A percentile compares a stretch with the other conserved stretches of the same genome.
Evolutionary conservation across 1,140 invertebrate species (phyloP).

Genomic region (Mesaphorura yosii): DNA sequence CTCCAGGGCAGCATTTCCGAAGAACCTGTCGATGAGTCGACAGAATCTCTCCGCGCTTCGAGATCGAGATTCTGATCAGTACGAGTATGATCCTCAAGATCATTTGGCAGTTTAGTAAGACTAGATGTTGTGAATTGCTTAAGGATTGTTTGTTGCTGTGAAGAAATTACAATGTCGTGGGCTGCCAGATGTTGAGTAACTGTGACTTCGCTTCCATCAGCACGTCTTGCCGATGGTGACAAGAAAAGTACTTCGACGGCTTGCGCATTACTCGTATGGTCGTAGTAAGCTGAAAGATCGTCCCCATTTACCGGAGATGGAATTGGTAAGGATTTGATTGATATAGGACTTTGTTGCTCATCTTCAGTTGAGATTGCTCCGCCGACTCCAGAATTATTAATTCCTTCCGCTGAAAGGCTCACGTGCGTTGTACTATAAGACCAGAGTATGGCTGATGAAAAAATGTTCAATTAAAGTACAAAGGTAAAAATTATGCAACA

Average conservation of each 20-base stretch:
- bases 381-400: neutral
- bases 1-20: neutral
- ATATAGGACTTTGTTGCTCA: neutral
- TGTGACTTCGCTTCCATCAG: no score
- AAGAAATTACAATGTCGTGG: no score
- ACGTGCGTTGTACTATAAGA: constrained; percentile 27
- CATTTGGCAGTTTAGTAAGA: constrained; percentile 25
- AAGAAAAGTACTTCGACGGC: neutral
- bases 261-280: neutral
- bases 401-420: constrained; percentile 14
- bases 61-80: neutral
- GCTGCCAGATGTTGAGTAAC: no score
- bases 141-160: neutral
- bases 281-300: no score
- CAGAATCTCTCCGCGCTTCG: neutral
- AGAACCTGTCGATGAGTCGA: neutral
- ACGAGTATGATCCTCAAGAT: neutral
- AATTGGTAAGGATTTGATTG: constrained; percentile 5
- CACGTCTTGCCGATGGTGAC: neutral
- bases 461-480: neutral
- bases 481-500: neutral
- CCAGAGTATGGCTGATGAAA: neutral
- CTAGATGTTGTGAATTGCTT: constrained; percentile 17
- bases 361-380: neutral
- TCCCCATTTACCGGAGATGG: no score